Percentiles rank a stretch among this genome's conserved stretches.
Evolutionary conservation across 2,113 vertebrate genomes (phyloP).

Genomic region (Bufo bufo): DNA sequence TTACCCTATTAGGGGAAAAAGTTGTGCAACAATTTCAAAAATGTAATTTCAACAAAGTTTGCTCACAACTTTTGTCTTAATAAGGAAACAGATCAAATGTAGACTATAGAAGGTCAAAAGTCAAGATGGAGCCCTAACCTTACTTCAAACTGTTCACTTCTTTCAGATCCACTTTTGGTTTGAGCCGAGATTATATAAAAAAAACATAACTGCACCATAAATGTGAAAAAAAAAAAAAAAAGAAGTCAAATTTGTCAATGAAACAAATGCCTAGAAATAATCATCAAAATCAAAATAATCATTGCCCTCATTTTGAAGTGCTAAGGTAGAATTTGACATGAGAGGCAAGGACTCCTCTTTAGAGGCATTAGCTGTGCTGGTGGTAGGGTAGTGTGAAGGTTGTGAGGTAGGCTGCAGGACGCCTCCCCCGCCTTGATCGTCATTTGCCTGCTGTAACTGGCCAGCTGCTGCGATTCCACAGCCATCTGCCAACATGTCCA

Average conservation of each 20-base stretch:
- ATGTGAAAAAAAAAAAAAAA: background rate
- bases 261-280: constrained; percentile 75
- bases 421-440: background rate
- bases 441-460: background rate
- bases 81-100: no score
- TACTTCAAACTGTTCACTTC: background rate
- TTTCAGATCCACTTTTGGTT: background rate
- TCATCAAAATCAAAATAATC: constrained; percentile 81
- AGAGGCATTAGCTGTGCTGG: constrained; percentile 61
- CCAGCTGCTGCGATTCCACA: background rate
- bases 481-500: constrained; percentile 74
- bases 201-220: background rate
- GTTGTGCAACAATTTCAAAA: no score
- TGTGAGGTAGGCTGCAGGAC: background rate
- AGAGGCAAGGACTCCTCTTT: constrained; percentile 81
- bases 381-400: constrained; percentile 13
- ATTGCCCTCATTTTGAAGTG: constrained; percentile 71
- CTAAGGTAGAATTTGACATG: constrained; percentile 71
- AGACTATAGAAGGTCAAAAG: background rate
- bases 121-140: background rate
- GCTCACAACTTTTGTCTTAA: no score
- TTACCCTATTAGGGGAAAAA: no score
- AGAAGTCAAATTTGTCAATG: background rate
- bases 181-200: background rate
- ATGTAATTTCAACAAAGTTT: no score